phyloP scores from a whole-genome alignment of 2,113 vertebrate genomes.

The Procavia capensis region DNA sequence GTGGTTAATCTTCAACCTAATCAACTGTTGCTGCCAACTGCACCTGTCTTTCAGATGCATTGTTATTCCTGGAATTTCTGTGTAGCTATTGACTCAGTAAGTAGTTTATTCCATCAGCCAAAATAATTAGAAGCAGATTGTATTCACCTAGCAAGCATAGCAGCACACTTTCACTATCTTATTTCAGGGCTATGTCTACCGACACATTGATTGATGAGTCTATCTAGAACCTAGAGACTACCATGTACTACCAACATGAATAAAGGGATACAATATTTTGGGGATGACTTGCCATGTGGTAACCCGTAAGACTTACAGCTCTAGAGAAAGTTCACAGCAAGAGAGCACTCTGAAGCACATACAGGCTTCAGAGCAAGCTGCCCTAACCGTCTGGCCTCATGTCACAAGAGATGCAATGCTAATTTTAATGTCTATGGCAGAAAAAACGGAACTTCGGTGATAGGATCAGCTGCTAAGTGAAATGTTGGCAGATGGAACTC shows the following conservation, averaged over 20 bases:
- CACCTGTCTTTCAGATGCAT: background rate
- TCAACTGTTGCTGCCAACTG: background rate
- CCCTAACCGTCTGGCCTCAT: background rate
- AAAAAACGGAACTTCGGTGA: no score
- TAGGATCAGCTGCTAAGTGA: no score
- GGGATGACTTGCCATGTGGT: background rate
- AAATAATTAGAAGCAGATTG: no score
- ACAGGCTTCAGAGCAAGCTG: background rate
- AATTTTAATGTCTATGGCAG: background rate
- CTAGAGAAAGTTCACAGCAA: no score
- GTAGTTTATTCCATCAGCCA: background rate
- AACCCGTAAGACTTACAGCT: background rate
- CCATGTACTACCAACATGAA: no score
- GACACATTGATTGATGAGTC: background rate
- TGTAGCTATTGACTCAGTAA: background rate
- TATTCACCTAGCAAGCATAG: background rate
- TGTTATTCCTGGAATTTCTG: background rate
- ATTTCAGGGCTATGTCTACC: background rate
- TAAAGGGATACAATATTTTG: background rate
- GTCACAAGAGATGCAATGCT: background rate
- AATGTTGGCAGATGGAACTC: no score
- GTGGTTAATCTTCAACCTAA: background rate
- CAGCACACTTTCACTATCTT: background rate
- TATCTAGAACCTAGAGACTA: no score
- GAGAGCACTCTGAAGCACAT: no score